Evolutionary conservation across 2,113 vertebrate genomes (phyloP).

Genomic region (Hemibagrus wyckioides): DNA sequence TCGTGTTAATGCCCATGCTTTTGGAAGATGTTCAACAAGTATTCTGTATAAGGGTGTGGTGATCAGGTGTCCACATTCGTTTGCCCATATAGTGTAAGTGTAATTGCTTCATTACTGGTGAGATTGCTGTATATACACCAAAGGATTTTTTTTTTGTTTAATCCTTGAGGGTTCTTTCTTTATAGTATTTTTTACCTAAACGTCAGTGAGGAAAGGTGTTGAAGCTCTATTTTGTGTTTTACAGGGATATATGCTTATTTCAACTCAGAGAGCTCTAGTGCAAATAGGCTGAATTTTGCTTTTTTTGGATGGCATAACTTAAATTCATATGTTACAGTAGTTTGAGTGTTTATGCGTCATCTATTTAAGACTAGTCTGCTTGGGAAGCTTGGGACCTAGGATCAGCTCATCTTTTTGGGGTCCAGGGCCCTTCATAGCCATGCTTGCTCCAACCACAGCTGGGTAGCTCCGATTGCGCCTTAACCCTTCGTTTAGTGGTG

Average conservation of each 20-base stretch:
- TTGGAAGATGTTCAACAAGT: not conserved
- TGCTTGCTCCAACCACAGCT: constrained; percentile 94
- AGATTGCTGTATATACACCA: not conserved
- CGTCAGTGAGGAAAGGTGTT: not conserved
- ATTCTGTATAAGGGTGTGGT: not conserved
- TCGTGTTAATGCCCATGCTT: not conserved
- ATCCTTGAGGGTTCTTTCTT: not conserved
- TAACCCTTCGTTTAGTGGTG: constrained; percentile 82
- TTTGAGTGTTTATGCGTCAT: not conserved
- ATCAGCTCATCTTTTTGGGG: constrained; percentile 82
- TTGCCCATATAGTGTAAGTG: not conserved
- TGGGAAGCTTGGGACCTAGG: constrained; percentile 77
- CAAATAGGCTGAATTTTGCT: not conserved
- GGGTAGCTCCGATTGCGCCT: constrained; percentile 93
- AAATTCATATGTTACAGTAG: not conserved
- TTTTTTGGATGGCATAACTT: not conserved
- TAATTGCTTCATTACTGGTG: not conserved
- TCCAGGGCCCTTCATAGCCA: constrained; percentile 93
- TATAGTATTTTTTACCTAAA: not conserved
- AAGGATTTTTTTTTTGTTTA: not conserved
- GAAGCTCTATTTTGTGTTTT: not conserved
- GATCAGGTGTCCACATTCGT: not conserved
- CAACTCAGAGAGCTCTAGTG: not conserved
- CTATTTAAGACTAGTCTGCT: constrained; percentile 79
- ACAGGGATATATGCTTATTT: not conserved